Evolutionary conservation across 2,113 vertebrate genomes (phyloP).

Genomic region (Galeopterus variegatus): DNA sequence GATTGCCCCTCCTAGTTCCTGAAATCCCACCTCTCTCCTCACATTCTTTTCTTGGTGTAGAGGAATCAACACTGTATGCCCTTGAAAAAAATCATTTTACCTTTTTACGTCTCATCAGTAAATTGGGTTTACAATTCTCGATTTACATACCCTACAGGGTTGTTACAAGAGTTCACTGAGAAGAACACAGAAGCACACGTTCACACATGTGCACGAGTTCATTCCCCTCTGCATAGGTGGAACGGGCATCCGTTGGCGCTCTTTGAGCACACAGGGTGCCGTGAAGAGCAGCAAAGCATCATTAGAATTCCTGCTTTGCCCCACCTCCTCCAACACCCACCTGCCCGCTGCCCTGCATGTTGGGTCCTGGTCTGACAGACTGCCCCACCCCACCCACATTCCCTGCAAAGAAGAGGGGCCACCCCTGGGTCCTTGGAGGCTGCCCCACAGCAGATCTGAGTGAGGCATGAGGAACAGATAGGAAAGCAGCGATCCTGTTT

Average conservation of each 20-base stretch:
- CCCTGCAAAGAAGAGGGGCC: background rate
- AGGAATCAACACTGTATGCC: background rate
- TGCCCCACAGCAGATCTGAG: background rate
- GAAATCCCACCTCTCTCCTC: background rate
- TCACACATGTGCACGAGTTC: fast-evolving
- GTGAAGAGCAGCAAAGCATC: background rate
- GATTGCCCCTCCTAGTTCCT: background rate
- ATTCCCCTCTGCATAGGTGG: background rate
- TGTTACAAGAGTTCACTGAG: background rate
- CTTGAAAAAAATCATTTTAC: background rate
- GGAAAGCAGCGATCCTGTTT: fast-evolving
- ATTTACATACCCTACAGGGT: background rate
- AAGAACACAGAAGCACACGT: background rate
- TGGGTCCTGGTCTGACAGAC: background rate
- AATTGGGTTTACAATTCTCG: background rate
- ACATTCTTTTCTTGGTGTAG: background rate
- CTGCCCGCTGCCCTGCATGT: background rate
- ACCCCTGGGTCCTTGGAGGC: fast-evolving
- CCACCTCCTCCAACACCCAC: background rate
- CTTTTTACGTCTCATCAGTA: background rate
- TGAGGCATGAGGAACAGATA: fast-evolving
- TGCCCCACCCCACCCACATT: background rate
- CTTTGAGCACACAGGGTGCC: background rate
- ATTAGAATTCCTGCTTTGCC: fast-evolving
- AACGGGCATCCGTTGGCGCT: background rate